Base-by-base conservation (phyloP, 53 echinoderm and acorn worm genomes). In the Paracentrotus lividus region DNA sequence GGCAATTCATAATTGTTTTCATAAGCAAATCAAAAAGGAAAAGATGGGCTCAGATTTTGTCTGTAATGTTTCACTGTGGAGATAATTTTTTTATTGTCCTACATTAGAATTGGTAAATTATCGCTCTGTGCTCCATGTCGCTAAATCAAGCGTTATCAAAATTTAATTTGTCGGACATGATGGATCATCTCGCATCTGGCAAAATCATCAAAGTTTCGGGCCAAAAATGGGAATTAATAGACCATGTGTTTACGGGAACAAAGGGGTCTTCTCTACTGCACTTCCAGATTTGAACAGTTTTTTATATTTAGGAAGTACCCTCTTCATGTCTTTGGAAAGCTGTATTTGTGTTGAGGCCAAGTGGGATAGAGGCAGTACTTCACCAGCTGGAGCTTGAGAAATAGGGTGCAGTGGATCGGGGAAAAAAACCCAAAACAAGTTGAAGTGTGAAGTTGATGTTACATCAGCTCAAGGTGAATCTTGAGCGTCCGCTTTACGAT, bases 111-210 rank as follows among this genome's bases (percentile, higher is more conserved):
- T 4, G 18, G 81, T 45, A 81, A 14, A 81, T 44, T 21, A 77
- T 77, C n/a, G n/a, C 49, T 47, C 20, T 45, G 26, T 15, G 49
- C 81, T n/a, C 8, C 38, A 47, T 81, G 81, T 81, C 81, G 24
- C 16, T 81, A 45, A 47, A 81, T 81, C n/a, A 81, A 81, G 81
- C 81, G 16, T 47, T 40, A 89, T 60, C 40, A 89, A 89, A 59
- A 42, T 89, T 89, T 89, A 89, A 89, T 89, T 65, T 64, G 60
- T 58, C 13, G 60, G 44, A 89, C 89, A 42, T 89, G 89, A 89
- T 57, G 21, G 89, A 89, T 89, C 60, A 64, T 59, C 64, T n/a
- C 42, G 23, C 89, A 89, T 65, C 65, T 89, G 89, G 55, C 24
- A 16, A 42, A 89, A 61, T 89, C 89, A 42, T 89, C 89, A 89